phyloP scores from a whole-genome alignment of 2,888 invertebrate genomes.

The Eulithis prunata region DNA sequence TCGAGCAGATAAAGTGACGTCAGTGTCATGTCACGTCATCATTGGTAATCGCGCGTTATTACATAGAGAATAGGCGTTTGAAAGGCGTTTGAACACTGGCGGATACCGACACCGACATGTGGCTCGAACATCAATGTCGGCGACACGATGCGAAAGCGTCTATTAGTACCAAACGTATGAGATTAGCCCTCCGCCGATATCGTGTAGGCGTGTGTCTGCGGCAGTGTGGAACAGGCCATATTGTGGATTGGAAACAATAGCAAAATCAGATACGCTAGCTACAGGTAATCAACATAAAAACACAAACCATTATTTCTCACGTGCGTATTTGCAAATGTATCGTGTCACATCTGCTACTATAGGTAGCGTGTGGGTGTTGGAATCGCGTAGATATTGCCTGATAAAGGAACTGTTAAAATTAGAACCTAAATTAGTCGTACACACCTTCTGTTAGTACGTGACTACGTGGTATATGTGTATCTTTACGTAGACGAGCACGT shows the following conservation, averaged over 20 bases:
- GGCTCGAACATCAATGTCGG: too few species aligned
- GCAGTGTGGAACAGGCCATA: not conserved
- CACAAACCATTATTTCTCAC: constrained; percentile 8
- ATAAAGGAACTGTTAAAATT: not conserved
- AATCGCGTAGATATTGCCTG: constrained; percentile 1
- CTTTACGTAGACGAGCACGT: too few species aligned
- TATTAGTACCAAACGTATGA: too few species aligned
- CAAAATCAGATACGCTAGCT: constrained; percentile 4
- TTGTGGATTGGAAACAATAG: constrained; percentile 4
- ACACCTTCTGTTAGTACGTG: too few species aligned
- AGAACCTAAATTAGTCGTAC: not conserved
- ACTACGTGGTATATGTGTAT: too few species aligned
- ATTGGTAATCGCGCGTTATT: not conserved
- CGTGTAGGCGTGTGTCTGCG: too few species aligned
- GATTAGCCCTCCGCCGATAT: too few species aligned
- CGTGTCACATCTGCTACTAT: not conserved
- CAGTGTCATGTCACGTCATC: not conserved
- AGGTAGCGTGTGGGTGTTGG: not conserved
- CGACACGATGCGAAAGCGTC: too few species aligned
- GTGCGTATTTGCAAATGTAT: constrained; percentile 3
- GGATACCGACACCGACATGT: too few species aligned
- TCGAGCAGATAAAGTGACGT: too few species aligned
- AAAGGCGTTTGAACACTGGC: too few species aligned
- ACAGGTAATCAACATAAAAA: constrained; percentile 1
- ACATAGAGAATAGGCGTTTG: not conserved